Evolutionary conservation across 2,888 invertebrate species (phyloP).

Genomic region (Anorthoa munda): DNA sequence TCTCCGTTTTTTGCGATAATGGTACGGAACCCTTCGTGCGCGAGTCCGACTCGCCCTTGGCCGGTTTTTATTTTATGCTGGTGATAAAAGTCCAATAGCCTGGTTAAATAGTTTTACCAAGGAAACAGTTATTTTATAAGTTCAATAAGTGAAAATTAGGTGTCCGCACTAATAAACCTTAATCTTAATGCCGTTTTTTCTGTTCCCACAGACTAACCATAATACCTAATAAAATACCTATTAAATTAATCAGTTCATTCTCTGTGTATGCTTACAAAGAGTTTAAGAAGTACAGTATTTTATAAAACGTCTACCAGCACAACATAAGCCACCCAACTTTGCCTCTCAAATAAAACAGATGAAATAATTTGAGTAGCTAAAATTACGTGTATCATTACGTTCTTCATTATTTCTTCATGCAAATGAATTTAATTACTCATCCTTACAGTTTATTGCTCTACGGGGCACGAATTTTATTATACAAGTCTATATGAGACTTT

Average conservation of each 20-base stretch:
- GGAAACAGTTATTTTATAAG: too few relatives aligned
- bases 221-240: too few relatives aligned
- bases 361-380: constrained; percentile 10
- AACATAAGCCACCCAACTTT: not conserved
- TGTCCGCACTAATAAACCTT: too few relatives aligned
- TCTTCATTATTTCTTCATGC: constrained; percentile 42
- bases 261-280: not conserved
- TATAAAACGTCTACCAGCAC: not conserved
- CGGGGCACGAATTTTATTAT: constrained; percentile 44
- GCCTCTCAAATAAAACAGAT: constrained; percentile 30
- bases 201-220: too few relatives aligned
- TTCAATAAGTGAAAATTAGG: too few relatives aligned
- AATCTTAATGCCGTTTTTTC: too few relatives aligned
- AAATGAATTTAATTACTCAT: constrained; percentile 61
- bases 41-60: too few relatives aligned
- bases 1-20: too few relatives aligned
- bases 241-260: not conserved
- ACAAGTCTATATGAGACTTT: constrained; percentile 36
- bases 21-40: too few relatives aligned
- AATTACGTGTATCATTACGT: constrained; percentile 40
- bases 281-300: not conserved
- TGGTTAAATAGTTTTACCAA: too few relatives aligned
- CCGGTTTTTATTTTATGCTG: too few relatives aligned
- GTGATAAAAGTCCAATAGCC: too few relatives aligned
- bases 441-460: constrained; percentile 22